Evolutionary conservation across 2,113 vertebrate genomes (phyloP), one percentile per base, ranked within the genome.

Genomic region (Porphyrio hochstetteri): DNA sequence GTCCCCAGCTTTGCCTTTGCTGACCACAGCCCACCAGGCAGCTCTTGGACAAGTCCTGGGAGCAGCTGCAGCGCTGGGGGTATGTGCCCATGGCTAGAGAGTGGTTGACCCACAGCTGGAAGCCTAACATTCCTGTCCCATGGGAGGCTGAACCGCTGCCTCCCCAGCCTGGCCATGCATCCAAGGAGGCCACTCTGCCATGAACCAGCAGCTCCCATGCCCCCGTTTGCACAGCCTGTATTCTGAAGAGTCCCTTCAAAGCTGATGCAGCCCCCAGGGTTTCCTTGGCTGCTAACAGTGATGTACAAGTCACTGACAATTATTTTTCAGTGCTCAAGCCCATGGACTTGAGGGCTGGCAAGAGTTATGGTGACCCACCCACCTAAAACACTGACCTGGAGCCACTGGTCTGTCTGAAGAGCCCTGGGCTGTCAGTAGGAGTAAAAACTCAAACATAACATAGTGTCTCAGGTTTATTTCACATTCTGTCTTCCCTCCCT

Each of bases 211-310:
- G 79, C 76, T 93, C 55, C 57, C n/a, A 18, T 57, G 40, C 5
- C n/a, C 72, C 42, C 56, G 3, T 13, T 33, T 46, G 46, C 77
- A 86, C 38, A 68, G 64, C 29, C 56, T 63, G 42, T 14, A 9
- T 52, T 81, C 60, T 86, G 61, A 77, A 72, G 46, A 70, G 72
- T 16, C 21, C 65, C 60, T 63, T 75, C 83, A 82, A 86, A 92
- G 88, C 76, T 63, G 68, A 18, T 2, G 16, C 46, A 78, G 52
- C 9, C 76, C 86, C 83, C 40, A 29, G 46, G 69, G 88, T 65
- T 86, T 55, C 86, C 56, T 92, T 53, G 91, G 72, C 76, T 91
- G 33, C 71, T 81, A 80, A 29, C 48, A 60, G 38, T 78, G 88
- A 86, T 1, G 0, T 72, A 83, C 1, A 3, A 94, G 88, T 77